Evolutionary conservation across 1,140 invertebrate genomes (phyloP).

Genomic region (Homarus americanus): DNA sequence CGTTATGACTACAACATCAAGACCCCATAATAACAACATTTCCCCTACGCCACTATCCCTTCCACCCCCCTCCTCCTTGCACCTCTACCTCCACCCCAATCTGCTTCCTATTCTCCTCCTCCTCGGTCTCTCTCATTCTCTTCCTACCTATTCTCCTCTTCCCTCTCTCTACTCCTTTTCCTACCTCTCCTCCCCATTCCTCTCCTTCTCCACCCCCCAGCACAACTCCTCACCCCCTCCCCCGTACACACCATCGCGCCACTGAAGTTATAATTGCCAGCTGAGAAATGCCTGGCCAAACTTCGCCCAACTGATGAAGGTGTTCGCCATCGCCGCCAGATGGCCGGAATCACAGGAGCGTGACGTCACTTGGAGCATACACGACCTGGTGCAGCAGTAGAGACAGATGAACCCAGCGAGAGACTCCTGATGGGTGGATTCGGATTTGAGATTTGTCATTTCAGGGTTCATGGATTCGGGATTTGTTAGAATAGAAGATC

Average conservation of each 20-base stretch:
- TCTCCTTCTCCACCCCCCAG: neutral
- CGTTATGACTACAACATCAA: too few relatives aligned
- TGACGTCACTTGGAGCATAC: slow-evolving; percentile 23
- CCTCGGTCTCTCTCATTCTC: neutral
- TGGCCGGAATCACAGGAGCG: slow-evolving; percentile 21
- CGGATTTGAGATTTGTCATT: neutral
- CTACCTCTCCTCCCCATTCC: too few relatives aligned
- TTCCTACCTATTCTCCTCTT: too few relatives aligned
- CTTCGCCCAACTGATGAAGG: slow-evolving; percentile 32
- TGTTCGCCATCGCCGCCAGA: slow-evolving; percentile 14
- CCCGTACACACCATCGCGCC: too few relatives aligned
- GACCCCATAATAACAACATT: too few relatives aligned
- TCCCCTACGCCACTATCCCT: too few relatives aligned
- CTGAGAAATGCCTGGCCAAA: slow-evolving; percentile 10
- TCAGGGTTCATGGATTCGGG: neutral
- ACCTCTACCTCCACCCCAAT: too few relatives aligned
- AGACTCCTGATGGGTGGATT: too few relatives aligned
- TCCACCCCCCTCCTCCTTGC: too few relatives aligned
- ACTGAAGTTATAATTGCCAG: slow-evolving; percentile 14
- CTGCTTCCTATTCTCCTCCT: too few relatives aligned
- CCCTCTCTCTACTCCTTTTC: neutral
- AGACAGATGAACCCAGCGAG: too few relatives aligned
- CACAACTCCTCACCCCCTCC: neutral
- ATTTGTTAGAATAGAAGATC: too few relatives aligned
- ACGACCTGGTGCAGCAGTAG: neutral